Evolutionary conservation across 1,140 invertebrate genomes (phyloP), one percentile per base, ranked within the genome.

Genomic region (Grapholita molesta): DNA sequence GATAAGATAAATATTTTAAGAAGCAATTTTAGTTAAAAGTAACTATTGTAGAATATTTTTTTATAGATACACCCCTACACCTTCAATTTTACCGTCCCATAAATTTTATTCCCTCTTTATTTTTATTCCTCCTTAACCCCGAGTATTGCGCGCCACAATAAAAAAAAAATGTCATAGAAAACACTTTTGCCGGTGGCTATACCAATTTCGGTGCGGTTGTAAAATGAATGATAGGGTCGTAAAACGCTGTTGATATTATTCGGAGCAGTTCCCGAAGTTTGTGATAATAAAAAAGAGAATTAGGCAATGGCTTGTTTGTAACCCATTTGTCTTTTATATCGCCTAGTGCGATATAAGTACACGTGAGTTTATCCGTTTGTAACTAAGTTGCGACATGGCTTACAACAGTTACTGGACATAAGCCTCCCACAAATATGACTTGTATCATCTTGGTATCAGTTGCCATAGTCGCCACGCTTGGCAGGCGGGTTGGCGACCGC

Each of bases 171-270:
- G 23, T 57, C 53, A 28, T n/a, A 57, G 53, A 57, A 57, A 23
- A 57, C 24, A 57, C 53, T 57, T 57, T 28, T 57, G 21, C 11
- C 53, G 53, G 23, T 11, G 53, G 11, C 53, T 57, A 23, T 57
- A 57, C 53, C 53, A 57, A 30, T 61, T 61, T 61, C 25, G 4
- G 55, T 61, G 25, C 55, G 55, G 55, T 61, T 61, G 55, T 61
- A 61, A 61, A 61, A 61, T 61, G 55, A 61, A 61, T 61, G 55
- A 61, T 61, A 12, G 55, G n/a, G 25, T 25, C 5, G 30, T 61
- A 61, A 61, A 61, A 61, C 21, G 42, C 18, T 11, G 25, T 28
- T 15, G 28, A 61, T 61, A 61, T 61, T 28, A 61, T 28, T 25
- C 23, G 55, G 55, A 30, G 25, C 55, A 28, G 25, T 55, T 25